phyloP scores from a whole-genome alignment of 2,113 vertebrate species.

The Litocranius walleri region DNA sequence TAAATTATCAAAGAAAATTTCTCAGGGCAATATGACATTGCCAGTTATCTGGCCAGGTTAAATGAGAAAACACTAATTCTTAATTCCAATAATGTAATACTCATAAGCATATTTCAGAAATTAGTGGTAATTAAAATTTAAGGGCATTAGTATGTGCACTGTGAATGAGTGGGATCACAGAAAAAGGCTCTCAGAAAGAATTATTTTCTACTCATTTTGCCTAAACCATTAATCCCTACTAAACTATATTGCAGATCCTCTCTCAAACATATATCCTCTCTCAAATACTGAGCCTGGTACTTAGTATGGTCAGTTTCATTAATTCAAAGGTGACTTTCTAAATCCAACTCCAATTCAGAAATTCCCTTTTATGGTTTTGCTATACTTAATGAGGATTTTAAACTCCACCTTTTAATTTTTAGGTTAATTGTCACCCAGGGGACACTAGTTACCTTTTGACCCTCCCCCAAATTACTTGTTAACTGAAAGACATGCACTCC shows the following conservation, averaged over 20 bases:
- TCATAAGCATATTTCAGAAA: constrained; percentile 35
- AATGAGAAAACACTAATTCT: constrained; percentile 52
- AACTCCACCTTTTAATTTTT: constrained; percentile 73
- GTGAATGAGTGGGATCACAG: not conserved
- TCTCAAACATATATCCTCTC: not conserved
- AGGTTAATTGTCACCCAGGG: constrained; percentile 71
- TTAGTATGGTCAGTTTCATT: constrained; percentile 53
- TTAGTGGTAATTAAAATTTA: constrained; percentile 38
- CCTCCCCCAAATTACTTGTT: constrained; percentile 65
- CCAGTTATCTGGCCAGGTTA: constrained; percentile 23
- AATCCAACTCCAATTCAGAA: constrained; percentile 55
- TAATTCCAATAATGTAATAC: constrained; percentile 30
- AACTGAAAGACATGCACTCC: constrained; percentile 62
- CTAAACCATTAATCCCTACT: constrained; percentile 12
- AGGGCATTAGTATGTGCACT: not conserved
- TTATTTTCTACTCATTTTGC: constrained; percentile 26
- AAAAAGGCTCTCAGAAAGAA: constrained; percentile 11
- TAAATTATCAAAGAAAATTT: not conserved
- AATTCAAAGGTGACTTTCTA: constrained; percentile 70
- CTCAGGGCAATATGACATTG: constrained; percentile 35
- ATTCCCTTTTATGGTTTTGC: constrained; percentile 61
- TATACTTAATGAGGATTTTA: constrained; percentile 72
- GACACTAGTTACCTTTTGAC: constrained; percentile 72
- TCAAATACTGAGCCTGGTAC: constrained; percentile 27
- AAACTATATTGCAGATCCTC: not conserved